Conservation (phyloP, 2,113 vertebrate species). For the Paradoxurus hermaphroditus region DNA sequence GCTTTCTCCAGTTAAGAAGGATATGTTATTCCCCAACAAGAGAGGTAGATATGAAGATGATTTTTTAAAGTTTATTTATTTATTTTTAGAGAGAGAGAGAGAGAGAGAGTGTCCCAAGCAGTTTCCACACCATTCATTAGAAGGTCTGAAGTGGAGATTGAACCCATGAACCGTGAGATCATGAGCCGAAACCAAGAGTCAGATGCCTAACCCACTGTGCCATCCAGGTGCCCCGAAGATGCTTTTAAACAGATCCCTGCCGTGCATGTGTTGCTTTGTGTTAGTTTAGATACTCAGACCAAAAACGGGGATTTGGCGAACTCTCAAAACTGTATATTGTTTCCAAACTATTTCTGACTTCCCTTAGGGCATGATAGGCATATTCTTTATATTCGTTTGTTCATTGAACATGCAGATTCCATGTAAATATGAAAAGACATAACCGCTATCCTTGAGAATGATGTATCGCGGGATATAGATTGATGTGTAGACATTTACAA, state of each 20-base stretch:
- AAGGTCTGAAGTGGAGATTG: too few relatives aligned
- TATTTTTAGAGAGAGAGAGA: too few relatives aligned
- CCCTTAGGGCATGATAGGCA: background rate
- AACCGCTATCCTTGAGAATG: background rate
- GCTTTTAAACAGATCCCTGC: background rate
- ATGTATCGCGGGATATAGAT: background rate
- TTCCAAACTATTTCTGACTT: background rate
- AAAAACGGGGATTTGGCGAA: background rate
- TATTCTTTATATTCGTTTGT: background rate
- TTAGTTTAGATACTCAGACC: background rate
- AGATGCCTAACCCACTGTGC: too few relatives aligned
- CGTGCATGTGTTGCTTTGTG: accelerated
- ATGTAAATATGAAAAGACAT: background rate
- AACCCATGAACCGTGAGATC: too few relatives aligned
- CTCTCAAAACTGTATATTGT: background rate
- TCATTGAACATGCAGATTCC: background rate
- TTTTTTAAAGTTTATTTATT: too few relatives aligned
- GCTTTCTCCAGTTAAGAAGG: background rate
- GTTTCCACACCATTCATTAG: too few relatives aligned
- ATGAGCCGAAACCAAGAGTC: too few relatives aligned
- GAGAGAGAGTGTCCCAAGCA: too few relatives aligned
- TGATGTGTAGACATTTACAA: background rate
- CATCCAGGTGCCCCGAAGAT: too few relatives aligned
- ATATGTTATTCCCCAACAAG: background rate
- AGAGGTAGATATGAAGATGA: background rate